A percentile compares a stretch with the other conserved stretches of the same genome.
phyloP scores from a whole-genome alignment of 2,797 vertebrate genomes.

The Aulostomus chinensis region DNA sequence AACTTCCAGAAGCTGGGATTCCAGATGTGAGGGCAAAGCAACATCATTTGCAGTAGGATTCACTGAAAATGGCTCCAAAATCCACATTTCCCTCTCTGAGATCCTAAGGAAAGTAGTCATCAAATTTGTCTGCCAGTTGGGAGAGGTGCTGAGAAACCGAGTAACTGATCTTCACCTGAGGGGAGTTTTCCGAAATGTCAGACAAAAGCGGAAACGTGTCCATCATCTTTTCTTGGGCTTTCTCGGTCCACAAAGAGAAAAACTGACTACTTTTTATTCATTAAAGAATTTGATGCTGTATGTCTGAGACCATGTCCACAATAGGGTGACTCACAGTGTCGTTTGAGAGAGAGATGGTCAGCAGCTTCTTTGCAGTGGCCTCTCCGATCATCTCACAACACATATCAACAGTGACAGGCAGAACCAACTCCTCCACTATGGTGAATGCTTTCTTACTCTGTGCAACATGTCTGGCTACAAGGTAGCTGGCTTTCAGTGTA shows the following conservation, averaged over 20 bases:
- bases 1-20: slow-evolving; percentile 3
- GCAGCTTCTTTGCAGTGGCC: slow-evolving; percentile 3
- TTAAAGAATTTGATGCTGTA: background rate
- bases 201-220: slow-evolving; percentile 1
- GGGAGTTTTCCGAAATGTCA: slow-evolving; percentile 3
- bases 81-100: slow-evolving; percentile 9
- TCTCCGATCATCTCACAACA: slow-evolving; percentile 11
- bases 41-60: slow-evolving; percentile 3
- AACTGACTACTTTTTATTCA: background rate
- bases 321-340: slow-evolving; percentile 1
- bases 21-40: slow-evolving; percentile 7
- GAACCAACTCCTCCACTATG: slow-evolving; percentile 10
- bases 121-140: slow-evolving; percentile 8
- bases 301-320: background rate
- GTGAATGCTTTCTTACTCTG: slow-evolving; percentile 14
- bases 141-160: slow-evolving; percentile 7
- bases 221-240: background rate
- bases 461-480: too few species aligned
- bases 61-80: slow-evolving; percentile 10
- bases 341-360: slow-evolving; percentile 2
- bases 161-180: slow-evolving; percentile 4
- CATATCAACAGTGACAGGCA: background rate
- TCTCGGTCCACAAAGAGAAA: background rate
- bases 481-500: too few species aligned
- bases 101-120: slow-evolving; percentile 8